Percentiles rank a stretch among this genome's conserved stretches.
Evolutionary conservation across 2,113 vertebrate genomes (phyloP).

Genomic region (Cacatua alba): DNA sequence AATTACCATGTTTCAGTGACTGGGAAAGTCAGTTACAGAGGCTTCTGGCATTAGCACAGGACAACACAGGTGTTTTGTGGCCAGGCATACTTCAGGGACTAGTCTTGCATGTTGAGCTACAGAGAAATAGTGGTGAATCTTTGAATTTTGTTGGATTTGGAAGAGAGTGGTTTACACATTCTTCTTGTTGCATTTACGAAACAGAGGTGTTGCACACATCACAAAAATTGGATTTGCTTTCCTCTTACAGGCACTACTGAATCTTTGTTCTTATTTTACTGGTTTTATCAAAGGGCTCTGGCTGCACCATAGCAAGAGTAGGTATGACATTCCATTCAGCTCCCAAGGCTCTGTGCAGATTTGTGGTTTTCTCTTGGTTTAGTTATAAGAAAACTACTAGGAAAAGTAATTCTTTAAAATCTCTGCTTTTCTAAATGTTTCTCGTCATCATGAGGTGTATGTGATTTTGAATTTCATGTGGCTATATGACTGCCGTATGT

Average conservation of each 20-base stretch:
- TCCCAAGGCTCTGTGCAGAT: background rate
- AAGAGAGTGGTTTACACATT: background rate
- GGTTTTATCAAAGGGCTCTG: background rate
- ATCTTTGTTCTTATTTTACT: background rate
- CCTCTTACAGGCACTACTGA: background rate
- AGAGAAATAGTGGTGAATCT: background rate
- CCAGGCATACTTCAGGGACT: background rate
- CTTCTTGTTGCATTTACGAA: background rate
- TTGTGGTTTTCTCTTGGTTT: background rate
- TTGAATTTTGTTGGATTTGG: background rate
- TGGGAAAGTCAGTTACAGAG: background rate
- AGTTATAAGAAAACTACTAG: background rate
- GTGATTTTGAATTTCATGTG: background rate
- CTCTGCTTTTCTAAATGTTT: background rate
- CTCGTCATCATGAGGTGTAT: rapidly evolving
- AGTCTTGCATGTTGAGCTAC: background rate
- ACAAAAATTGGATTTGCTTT: background rate
- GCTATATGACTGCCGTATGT: background rate
- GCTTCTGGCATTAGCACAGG: background rate
- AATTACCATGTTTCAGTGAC: background rate
- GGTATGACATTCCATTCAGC: background rate
- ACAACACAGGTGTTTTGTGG: background rate
- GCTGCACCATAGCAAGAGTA: background rate
- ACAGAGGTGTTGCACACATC: background rate
- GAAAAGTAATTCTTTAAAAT: background rate